Evolutionary conservation across 2,888 invertebrate genomes (phyloP).

Genomic region (Parascotia fuliginaria): DNA sequence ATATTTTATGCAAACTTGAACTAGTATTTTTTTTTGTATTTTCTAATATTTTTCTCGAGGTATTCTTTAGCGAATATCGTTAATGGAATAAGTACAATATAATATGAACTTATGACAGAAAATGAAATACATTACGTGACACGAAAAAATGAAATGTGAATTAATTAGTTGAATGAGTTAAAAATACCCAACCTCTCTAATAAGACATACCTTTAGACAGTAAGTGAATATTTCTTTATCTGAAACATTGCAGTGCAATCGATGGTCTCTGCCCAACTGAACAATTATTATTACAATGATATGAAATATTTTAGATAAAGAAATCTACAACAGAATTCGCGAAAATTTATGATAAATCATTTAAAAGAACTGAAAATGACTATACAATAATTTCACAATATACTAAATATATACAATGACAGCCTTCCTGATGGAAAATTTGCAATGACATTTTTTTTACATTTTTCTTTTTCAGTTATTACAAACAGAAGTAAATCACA

Average conservation of each 20-base stretch:
- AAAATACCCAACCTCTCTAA: constrained; percentile 77
- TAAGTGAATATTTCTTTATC: constrained; percentile 48
- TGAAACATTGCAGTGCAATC: constrained; percentile 46
- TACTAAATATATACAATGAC: constrained; percentile 78
- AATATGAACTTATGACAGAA: constrained; percentile 78
- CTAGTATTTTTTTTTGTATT: constrained; percentile 71
- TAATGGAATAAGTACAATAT: constrained; percentile 84
- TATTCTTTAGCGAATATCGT: constrained; percentile 81
- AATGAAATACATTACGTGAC: constrained; percentile 69
- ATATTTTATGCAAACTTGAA: constrained; percentile 80
- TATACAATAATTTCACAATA: constrained; percentile 76
- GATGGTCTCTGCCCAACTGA: constrained; percentile 26
- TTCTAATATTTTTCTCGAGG: constrained; percentile 67
- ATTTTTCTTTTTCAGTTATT: constrained; percentile 76
- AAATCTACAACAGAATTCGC: constrained; percentile 54
- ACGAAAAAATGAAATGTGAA: constrained; percentile 65
- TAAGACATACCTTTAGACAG: constrained; percentile 62
- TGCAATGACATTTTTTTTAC: constrained; percentile 71
- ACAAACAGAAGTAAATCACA: constrained; percentile 82
- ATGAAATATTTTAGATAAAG: constrained; percentile 57
- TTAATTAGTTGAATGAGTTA: constrained; percentile 69
- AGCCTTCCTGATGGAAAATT: constrained; percentile 71
- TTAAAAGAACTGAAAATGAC: constrained; percentile 67
- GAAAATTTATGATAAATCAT: constrained; percentile 61
- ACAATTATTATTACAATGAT: constrained; percentile 17